Evolutionary conservation across 2,888 invertebrate genomes (phyloP), one percentile per base, ranked within the genome.

Genomic region (Heliconius charithonia): DNA sequence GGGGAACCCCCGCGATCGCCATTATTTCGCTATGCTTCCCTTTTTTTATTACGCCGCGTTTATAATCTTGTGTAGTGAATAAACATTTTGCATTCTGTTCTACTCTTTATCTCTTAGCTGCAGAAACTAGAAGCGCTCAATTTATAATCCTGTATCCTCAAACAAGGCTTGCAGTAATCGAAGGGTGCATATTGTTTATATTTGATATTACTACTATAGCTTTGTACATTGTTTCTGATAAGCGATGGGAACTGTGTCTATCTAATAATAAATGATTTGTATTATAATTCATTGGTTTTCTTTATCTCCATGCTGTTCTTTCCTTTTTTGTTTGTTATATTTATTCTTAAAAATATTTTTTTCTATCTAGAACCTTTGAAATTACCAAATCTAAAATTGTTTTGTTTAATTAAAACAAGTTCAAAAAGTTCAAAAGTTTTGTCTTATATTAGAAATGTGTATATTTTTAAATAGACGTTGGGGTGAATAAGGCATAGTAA

Each of bases 201-300:
- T 94, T 94, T 95, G 95, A 95, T 95, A 95, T 95, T 95, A 94
- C 95, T 95, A 95, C 94, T 95, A 95, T 96, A 96, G 96, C 96
- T 96, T 96, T 96, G 96, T 96, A 96, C 96, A 96, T 96, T 96
- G 95, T 96, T 96, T 96, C 96, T 96, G 95, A 96, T 96, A 96
- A 96, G 96, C 96, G 95, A 95, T 95, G 95, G 96, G 96, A 96
- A 96, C 96, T 96, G 96, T 96, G 96, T 96, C 96, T 96, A 96
- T 96, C 95, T 95, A 95, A 96, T 95, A 95, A 95, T 95, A 95
- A 95, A 96, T 96, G 96, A 96, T 96, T 96, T 96, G 96, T 96
- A 96, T 96, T 96, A 96, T 96, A 94, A 59, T 83, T 13, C 79
- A 81, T 73, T 88, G 85, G 86, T 91, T 91, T 92, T 85, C 85